Conservation (phyloP, 2,797 vertebrate genomes). For the Atherinosoma microstoma region DNA sequence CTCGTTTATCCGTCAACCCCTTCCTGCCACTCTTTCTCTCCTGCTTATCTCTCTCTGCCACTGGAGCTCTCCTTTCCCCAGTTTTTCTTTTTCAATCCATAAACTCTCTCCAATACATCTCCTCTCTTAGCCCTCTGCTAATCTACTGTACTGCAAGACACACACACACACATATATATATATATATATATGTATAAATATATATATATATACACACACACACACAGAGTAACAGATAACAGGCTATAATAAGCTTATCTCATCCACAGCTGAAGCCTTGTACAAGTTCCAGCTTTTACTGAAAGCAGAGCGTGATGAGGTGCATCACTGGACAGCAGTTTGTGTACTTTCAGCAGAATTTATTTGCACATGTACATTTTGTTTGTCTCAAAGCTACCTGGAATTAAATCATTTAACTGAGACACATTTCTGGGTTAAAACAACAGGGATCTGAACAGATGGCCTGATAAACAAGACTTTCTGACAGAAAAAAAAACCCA, state of each 20-base stretch:
- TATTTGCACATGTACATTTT: constrained; percentile 34
- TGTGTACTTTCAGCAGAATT: constrained; percentile 42
- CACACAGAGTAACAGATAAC: constrained; percentile 60
- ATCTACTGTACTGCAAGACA: constrained; percentile 65
- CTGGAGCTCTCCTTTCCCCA: constrained; percentile 23
- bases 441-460: not conserved
- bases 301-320: constrained; percentile 21
- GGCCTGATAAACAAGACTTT: not conserved
- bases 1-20: constrained; percentile 33
- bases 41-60: constrained; percentile 43
- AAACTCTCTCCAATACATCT: constrained; percentile 65
- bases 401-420: constrained; percentile 18
- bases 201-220: too few relatives aligned
- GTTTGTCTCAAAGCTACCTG: constrained; percentile 14
- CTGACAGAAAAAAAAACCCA: not conserved
- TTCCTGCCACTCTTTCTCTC: constrained; percentile 16
- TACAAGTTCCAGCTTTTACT: constrained; percentile 33
- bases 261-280: constrained; percentile 40
- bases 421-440: constrained; percentile 15
- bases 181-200: too few relatives aligned
- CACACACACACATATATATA: constrained; percentile 24
- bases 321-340: constrained; percentile 19
- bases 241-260: constrained; percentile 69
- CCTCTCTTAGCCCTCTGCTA: constrained; percentile 73
- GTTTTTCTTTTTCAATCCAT: constrained; percentile 42